phyloP scores from a whole-genome alignment of 2,888 invertebrate species.

The Lepidocyrtinus sp. region DNA sequence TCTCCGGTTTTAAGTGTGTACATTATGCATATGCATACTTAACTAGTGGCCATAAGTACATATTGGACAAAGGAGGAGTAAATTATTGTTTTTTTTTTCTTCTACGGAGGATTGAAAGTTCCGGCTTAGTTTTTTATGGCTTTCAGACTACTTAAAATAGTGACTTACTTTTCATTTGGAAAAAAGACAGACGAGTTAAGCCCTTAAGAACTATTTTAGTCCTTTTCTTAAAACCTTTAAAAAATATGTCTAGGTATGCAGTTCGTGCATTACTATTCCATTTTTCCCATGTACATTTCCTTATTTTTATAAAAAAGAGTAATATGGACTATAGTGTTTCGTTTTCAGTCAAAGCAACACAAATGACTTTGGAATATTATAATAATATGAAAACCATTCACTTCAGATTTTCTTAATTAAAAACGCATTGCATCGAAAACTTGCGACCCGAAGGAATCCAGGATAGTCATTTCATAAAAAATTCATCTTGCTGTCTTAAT shows the following conservation, averaged over 20 bases:
- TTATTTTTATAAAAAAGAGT: too few species aligned
- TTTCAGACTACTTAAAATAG: not conserved
- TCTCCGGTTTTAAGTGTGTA: slow-evolving; percentile 37
- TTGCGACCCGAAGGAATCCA: too few species aligned
- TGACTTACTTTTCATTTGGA: not conserved
- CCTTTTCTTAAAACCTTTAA: not conserved
- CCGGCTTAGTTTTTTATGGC: not conserved
- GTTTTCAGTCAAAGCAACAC: too few species aligned
- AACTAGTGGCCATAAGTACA: not conserved
- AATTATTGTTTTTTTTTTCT: not conserved
- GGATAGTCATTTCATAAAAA: too few species aligned
- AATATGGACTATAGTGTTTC: too few species aligned
- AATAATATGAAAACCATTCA: too few species aligned
- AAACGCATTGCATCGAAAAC: too few species aligned
- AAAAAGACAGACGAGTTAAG: not conserved
- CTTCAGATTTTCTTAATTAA: too few species aligned
- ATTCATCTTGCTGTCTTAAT: too few species aligned
- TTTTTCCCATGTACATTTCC: too few species aligned
- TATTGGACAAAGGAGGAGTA: slow-evolving; percentile 1
- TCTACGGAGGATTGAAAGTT: not conserved
- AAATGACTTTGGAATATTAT: too few species aligned
- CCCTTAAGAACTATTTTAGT: not conserved
- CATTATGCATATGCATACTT: slow-evolving; percentile 41
- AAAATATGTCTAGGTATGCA: not conserved
- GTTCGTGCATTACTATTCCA: not conserved